Evolutionary conservation across 2,888 invertebrate genomes (phyloP).

Genomic region (Cataglyphis rosenhaueri): DNA sequence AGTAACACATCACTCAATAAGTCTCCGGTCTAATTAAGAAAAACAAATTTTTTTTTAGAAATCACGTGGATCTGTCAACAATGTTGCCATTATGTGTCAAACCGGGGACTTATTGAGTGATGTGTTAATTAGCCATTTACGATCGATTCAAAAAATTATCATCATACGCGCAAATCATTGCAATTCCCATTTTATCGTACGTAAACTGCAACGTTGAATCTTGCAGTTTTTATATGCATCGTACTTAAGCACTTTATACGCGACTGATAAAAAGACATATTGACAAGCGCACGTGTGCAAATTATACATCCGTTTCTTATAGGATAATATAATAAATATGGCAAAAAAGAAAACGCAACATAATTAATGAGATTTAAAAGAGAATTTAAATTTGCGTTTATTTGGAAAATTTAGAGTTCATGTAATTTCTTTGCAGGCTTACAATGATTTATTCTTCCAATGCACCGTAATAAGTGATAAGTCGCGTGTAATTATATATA

Average conservation of each 20-base stretch:
- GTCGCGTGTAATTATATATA: constrained; percentile 12
- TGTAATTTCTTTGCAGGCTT: neutral
- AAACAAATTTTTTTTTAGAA: too few species aligned
- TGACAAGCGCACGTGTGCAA: too few species aligned
- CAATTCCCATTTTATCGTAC: neutral
- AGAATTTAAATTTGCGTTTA: neutral
- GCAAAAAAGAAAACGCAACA: neutral
- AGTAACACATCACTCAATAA: neutral
- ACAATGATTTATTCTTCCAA: neutral
- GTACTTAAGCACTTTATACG: too few species aligned
- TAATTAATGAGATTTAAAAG: neutral
- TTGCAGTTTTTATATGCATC: too few species aligned
- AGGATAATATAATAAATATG: neutral
- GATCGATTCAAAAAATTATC: constrained; percentile 55
- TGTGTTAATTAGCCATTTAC: neutral
- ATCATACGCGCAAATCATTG: constrained; percentile 35
- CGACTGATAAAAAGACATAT: too few species aligned
- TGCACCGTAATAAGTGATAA: neutral
- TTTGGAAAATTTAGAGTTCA: neutral
- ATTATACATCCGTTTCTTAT: neutral
- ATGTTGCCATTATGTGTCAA: too few species aligned
- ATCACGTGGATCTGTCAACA: too few species aligned
- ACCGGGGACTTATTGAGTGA: too few species aligned
- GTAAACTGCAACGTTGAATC: neutral
- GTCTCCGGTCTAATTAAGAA: too few species aligned